Evolutionary conservation across 2,797 vertebrate species (phyloP).

Genomic region (Chiroxiphia lanceolata): DNA sequence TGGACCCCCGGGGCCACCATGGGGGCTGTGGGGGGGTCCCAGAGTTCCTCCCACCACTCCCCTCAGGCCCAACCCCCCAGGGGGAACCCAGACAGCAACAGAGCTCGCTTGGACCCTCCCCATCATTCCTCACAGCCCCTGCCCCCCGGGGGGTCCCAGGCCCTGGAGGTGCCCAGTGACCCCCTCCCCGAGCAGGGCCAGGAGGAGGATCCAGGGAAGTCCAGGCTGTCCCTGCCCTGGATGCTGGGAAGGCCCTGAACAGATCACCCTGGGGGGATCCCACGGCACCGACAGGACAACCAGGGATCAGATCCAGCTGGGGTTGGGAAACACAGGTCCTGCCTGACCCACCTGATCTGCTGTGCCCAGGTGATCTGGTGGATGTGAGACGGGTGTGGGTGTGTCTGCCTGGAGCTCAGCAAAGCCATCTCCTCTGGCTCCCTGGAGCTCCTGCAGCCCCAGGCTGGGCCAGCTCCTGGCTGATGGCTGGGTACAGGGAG

Average conservation of each 20-base stretch:
- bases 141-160: not conserved
- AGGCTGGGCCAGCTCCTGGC: not conserved
- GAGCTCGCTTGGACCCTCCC: not conserved
- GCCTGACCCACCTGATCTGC: not conserved
- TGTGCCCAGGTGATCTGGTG: not conserved
- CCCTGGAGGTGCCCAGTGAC: not conserved
- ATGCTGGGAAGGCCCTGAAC: not conserved
- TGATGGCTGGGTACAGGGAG: not conserved
- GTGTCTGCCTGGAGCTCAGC: not conserved
- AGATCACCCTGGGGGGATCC: not conserved
- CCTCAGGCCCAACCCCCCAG: not conserved
- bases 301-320: too few relatives aligned
- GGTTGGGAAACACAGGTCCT: not conserved
- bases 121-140: not conserved
- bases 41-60: accelerated
- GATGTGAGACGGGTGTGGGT: not conserved
- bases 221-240: not conserved
- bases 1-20: too few relatives aligned
- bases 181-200: not conserved
- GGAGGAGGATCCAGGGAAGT: not conserved
- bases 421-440: not conserved
- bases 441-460: not conserved
- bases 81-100: not conserved
- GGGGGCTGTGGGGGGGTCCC: not conserved
- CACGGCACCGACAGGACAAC: not conserved